Conservation (phyloP, 2,888 invertebrate genomes). For the Phymatocera aterrima region DNA sequence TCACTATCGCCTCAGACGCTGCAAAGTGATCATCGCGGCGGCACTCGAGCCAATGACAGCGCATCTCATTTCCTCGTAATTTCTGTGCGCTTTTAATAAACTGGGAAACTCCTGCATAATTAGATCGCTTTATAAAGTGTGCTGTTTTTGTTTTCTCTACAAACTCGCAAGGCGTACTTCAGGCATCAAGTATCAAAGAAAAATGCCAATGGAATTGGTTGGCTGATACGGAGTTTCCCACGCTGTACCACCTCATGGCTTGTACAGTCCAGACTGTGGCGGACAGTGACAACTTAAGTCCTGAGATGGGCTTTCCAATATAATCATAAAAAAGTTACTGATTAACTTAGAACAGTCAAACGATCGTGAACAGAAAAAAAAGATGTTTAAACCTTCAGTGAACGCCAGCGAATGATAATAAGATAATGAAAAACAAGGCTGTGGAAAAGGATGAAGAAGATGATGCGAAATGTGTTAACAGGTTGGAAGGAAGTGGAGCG, state of each 20-base stretch:
- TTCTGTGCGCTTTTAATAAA: constrained; percentile 11
- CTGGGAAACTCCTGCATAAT: neutral
- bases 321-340: neutral
- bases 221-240: neutral
- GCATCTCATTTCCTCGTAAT: constrained; percentile 33
- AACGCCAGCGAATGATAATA: neutral
- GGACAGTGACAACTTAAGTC: neutral
- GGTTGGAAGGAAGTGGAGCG: neutral
- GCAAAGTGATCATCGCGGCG: neutral
- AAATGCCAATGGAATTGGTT: neutral
- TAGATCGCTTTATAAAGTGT: neutral
- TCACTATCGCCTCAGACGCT: neutral
- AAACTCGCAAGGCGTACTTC: neutral
- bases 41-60: neutral
- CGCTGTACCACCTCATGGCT: neutral
- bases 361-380: neutral
- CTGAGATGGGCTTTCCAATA: neutral
- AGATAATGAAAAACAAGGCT: neutral
- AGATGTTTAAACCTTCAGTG: neutral
- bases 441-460: neutral
- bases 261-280: neutral
- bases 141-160: neutral
- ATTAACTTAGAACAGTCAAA: neutral
- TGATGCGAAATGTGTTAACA: neutral
- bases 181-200: neutral